Base-by-base conservation (phyloP, 2,888 invertebrate species). In the Chrysolina americana region DNA sequence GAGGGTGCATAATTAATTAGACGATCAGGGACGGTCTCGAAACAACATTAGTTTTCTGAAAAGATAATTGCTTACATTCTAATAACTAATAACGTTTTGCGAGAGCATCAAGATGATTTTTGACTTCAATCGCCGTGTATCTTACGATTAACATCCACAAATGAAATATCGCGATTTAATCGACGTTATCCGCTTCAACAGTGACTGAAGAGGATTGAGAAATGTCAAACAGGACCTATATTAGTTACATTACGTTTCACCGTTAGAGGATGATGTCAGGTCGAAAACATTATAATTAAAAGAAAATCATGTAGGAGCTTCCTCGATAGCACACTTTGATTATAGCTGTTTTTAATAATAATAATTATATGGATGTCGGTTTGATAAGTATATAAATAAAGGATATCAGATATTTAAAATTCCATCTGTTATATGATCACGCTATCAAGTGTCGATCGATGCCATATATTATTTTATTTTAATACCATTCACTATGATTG, bases 261-360 rank as follows among this genome's bases (percentile, higher is more conserved):
- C 28, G 59, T 59, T 59, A 59, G 59, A 59, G 0, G n/a, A 36
- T 59, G 3, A 59, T 36, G 17, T 28, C 28, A 21, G 21, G 21
- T n/a, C 36, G 59, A 59, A 15, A 59, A 28, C 59, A 59, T 59
- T 59, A 28, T 59, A 36, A 59, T 28, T 19, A 2, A 10, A n/a
- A 23, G 2, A 3, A 28, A 59, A 59, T 28, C n/a, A 36, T 28
- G 17, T 28, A 59, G 59, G 28, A 59, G 28, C 28, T 59, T 59
- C 28, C 59, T 59, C 59, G 59, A n/a, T 59, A 59, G 59, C 59
- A 59, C 59, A 59, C 59, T 36, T n/a, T n/a, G 17, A 28, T 59
- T 15, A 59, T 21, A 53, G 53, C 3, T 53, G 21, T 13, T 53
- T 53, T 21, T 10, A 53, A 53, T 53, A 19, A 19, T 21, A 21